Conservation (phyloP, 1,140 invertebrate species). For the Neodiprion virginianus region DNA sequence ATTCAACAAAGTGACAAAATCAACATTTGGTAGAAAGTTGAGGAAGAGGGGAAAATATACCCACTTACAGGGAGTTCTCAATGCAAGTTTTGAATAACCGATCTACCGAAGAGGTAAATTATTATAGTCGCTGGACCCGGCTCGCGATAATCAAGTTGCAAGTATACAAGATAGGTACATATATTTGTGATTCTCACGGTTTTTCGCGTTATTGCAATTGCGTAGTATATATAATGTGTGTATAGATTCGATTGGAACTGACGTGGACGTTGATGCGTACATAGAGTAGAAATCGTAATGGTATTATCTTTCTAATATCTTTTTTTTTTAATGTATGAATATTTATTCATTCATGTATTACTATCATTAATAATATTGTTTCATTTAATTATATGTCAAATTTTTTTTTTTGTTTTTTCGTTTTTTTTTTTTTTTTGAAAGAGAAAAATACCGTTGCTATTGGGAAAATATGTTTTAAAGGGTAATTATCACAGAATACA, state of each 20-base stretch:
- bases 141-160: too few relatives aligned
- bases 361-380: neutral
- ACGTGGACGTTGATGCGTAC: neutral
- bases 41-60: too few relatives aligned
- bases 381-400: neutral
- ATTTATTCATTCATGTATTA: slow-evolving; percentile 9
- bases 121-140: too few relatives aligned
- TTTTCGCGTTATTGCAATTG: neutral
- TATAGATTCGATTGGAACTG: too few relatives aligned
- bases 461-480: slow-evolving; percentile 37
- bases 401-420: slow-evolving; percentile 6
- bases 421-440: slow-evolving; percentile 30
- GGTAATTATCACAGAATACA: slow-evolving; percentile 61
- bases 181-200: neutral
- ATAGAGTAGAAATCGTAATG: slow-evolving; percentile 44
- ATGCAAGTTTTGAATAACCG: too few relatives aligned
- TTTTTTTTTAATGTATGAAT: slow-evolving; percentile 20
- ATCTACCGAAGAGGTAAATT: too few relatives aligned
- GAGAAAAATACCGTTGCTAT: slow-evolving; percentile 50
- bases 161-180: too few relatives aligned
- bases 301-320: too few relatives aligned
- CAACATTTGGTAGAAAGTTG: too few relatives aligned
- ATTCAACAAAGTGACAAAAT: too few relatives aligned
- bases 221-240: too few relatives aligned
- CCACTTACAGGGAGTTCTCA: too few relatives aligned